Evolutionary conservation across 92 coral and sea anemone genomes (phyloP).

Genomic region (Micromussa lordhowensis): DNA sequence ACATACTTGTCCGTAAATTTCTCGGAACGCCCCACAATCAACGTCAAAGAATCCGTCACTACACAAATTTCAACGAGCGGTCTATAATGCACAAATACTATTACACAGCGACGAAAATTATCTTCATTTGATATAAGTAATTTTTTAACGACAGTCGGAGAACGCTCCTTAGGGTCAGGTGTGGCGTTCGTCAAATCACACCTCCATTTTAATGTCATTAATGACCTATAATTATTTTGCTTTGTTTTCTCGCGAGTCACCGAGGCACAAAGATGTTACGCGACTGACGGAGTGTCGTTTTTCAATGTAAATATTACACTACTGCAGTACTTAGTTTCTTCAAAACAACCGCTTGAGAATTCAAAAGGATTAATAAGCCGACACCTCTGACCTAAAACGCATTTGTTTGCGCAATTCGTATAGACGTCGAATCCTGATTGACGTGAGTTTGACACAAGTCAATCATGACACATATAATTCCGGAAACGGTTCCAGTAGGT

Average conservation of each 20-base stretch:
- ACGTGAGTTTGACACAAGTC: slow-evolving; percentile 23
- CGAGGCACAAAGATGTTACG: not conserved
- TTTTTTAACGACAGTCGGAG: not conserved
- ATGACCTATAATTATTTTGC: slow-evolving; percentile 4
- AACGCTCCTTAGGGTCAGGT: not conserved
- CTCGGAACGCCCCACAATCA: slow-evolving; percentile 33
- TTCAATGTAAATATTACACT: not conserved
- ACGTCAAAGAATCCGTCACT: not conserved
- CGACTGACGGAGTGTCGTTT: not conserved
- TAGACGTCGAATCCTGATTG: not conserved
- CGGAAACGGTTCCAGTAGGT: slow-evolving; percentile 36
- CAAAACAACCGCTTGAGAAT: not conserved
- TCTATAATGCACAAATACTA: not conserved
- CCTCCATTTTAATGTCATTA: slow-evolving; percentile 24
- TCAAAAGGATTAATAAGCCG: not conserved
- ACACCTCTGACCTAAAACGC: slow-evolving; percentile 27
- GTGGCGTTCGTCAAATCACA: slow-evolving; percentile 30
- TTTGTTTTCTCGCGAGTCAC: not conserved
- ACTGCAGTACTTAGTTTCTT: not conserved
- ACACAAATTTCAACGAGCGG: not conserved
- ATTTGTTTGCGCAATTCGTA: slow-evolving; percentile 27
- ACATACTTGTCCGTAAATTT: slow-evolving; percentile 40
- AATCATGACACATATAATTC: slow-evolving; percentile 16
- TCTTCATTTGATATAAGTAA: not conserved
- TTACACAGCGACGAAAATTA: not conserved